These are phyloP conservation scores for Peromyscus polionotus DNA, from an alignment of 2,113 vertebrate species.

Conservation along the genomic window DNA sequence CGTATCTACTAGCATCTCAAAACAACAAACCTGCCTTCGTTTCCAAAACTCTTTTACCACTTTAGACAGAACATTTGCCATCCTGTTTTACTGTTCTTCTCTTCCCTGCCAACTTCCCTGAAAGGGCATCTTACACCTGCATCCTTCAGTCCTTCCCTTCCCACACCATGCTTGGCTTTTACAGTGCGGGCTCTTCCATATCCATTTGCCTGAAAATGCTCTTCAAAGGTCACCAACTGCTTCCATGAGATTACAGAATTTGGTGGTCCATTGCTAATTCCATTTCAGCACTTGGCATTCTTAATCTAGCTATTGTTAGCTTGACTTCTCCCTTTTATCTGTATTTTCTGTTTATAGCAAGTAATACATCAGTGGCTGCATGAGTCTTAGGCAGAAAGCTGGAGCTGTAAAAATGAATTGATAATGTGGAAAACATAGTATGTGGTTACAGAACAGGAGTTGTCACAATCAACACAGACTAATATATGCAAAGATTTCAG, in stretches of 20 bases:
- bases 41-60: background rate
- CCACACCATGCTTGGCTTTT: background rate
- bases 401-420: background rate
- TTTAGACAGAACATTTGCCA: conserved; percentile 23
- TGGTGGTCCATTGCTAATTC: background rate
- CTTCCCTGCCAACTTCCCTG: conserved; percentile 15
- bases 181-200: background rate
- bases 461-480: background rate
- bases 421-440: background rate
- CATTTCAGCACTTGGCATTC: background rate
- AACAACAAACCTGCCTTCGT: background rate
- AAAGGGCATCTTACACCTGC: conserved; percentile 48
- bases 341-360: background rate
- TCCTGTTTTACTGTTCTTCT: background rate
- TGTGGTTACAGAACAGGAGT: background rate
- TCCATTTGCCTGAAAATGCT: conserved; percentile 3
- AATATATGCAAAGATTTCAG: background rate
- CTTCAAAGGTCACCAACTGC: conserved; percentile 57
- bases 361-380: background rate
- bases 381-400: background rate
- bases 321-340: background rate
- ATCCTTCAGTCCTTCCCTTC: background rate
- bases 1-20: background rate
- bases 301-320: background rate
- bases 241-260: conserved; percentile 10